Base-by-base conservation (phyloP, 2,113 vertebrate genomes). In the Aleadryas rufinucha region DNA sequence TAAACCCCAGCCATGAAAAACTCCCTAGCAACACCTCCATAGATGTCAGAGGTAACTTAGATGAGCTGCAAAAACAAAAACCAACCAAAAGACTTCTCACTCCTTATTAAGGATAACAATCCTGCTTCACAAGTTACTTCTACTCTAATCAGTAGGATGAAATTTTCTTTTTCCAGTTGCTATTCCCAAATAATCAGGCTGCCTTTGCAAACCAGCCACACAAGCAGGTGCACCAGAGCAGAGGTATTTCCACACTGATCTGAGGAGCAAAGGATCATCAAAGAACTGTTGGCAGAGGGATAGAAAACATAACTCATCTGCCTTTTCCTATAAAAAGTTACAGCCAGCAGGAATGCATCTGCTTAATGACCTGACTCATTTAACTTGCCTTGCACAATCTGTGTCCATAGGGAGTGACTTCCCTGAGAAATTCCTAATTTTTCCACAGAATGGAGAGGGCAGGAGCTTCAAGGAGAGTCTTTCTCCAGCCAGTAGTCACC, bases 181-280 rank as follows among this genome's bases (percentile, higher is more conserved):
- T 74, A 2, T 30, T 77, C 39, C 28, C 54, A 93, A 81, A 78
- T 19, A 45, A 57, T 42, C 31, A 61, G 60, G 44, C 50, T 61
- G 31, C 16, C 41, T 89, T 18, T 22, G 53, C 68, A 69, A 52
- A 41, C 4, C 41, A 87, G 63, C 16, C 50, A 22, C 24, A 44
- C 0, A 0, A 54, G 27, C n/a, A 56, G 22, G 30, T 5, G 1
- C 66, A 47, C 9, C 15, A 61, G 27, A 74, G 37, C 3, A 2
- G 26, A 69, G 14, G 3, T 15, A n/a, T n/a, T 74, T 77, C 61
- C 1, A 4, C 39, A 30, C 20, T 0, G 1, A 50, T 39, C 11
- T 19, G 35, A 72, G 21, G 19, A 78, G 28, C 41, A 74, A 53
- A 61, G 21, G 12, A 42, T 33, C 84, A n/a, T 10, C 60, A 78